Base-by-base conservation (phyloP, 1,140 invertebrate species). In the Cecropterus lyciades region DNA sequence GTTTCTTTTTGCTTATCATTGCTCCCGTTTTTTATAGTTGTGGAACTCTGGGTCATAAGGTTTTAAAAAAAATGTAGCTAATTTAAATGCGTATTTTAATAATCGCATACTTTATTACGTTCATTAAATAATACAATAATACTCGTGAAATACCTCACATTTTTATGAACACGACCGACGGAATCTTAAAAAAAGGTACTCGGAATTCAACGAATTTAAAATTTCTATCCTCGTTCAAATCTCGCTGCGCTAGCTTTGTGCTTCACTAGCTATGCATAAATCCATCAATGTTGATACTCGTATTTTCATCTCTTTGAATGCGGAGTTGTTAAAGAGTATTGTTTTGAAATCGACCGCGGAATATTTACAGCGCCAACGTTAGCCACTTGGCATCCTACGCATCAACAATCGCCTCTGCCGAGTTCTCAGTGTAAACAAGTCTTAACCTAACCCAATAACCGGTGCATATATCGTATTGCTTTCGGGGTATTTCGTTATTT, bases 381-480 rank as follows among this genome's bases (percentile, higher is more conserved):
- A 71, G 75, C 77, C 66, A 78, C 70, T 87, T 89, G 88, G 88
- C 86, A 82, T 81, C 76, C 67, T 56, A 84, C 75, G 79, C 82
- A 85, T 88, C 86, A 89, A 87, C 88, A 91, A 75, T 77, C 73
- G 68, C 75, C 83, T 85, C 83, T 81, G 77, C 76, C 77, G 73
- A 77, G 68, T 72, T 71, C 65, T 71, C 67, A 77, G 64, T 80
- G 78, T 87, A 91, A 91, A 91, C 87, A 89, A 75, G 75, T 81
- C 84, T 79, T 87, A 91, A 91, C 87, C 89, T 89, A 87, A 89
- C 89, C 86, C 85, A 91, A 91, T 89, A 91, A 88, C 82, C 71
- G 72, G 73, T 77, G 80, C 69, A 79, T 82, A 87, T 89, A 89
- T 88, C 85, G 81, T 77, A 79, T 89, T 88, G 85, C 88, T 88